Conservation (phyloP, 1,140 invertebrate species). For the Hylyphantes graminicola region DNA sequence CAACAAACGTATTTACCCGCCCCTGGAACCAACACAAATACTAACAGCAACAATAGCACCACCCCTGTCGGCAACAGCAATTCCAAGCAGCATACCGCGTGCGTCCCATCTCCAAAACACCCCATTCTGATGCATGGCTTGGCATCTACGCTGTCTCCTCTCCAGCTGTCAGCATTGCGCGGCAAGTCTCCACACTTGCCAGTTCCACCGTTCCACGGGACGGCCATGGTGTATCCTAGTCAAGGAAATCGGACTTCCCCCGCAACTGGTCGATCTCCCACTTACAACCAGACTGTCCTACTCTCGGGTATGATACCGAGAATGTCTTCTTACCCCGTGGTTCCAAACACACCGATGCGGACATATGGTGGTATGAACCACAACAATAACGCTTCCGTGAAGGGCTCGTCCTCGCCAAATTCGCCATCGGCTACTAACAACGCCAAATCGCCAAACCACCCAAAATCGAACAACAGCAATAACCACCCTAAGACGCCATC, state of each 20-base stretch:
- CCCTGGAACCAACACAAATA: neutral
- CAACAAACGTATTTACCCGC: conserved; percentile 40
- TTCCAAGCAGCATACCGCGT: conserved; percentile 45
- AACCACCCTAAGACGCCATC: neutral
- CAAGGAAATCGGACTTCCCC: conserved; percentile 11
- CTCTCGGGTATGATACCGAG: neutral
- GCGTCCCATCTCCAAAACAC: conserved; percentile 34
- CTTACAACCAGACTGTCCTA: neutral
- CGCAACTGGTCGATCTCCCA: neutral
- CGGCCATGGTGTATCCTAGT: conserved; percentile 14
- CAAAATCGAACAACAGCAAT: neutral
- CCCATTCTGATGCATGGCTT: conserved; percentile 29
- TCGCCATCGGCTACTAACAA: neutral
- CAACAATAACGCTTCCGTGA: neutral
- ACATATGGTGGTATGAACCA: neutral
- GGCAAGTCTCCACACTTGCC: conserved; percentile 16
- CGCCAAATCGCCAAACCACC: neutral
- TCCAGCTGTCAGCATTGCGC: neutral
- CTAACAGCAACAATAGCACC: too few species aligned
- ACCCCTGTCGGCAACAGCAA: neutral
- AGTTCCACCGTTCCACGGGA: conserved; percentile 13
- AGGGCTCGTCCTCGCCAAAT: neutral
- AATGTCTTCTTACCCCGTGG: neutral
- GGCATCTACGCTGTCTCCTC: neutral
- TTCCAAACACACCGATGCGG: conserved; percentile 10